Evolutionary conservation across 2,888 invertebrate genomes (phyloP).

Genomic region (Chalcis sispes): DNA sequence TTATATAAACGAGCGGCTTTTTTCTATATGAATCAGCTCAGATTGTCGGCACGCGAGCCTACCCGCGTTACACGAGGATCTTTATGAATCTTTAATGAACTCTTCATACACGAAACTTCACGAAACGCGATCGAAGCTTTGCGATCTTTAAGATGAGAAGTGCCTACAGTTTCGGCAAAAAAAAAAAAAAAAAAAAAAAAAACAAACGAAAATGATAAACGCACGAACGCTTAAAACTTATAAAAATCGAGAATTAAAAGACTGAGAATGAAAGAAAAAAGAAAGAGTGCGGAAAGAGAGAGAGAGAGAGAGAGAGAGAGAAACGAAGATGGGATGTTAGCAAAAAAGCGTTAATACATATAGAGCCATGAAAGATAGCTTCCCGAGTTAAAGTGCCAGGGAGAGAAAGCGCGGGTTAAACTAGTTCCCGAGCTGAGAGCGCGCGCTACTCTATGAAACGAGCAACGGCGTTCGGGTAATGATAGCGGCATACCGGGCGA

Average conservation of each 20-base stretch:
- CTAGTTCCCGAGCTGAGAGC: neutral
- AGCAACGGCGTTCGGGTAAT: conserved; percentile 47
- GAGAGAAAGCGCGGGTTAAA: conserved; percentile 15
- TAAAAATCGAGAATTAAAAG: neutral
- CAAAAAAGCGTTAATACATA: conserved; percentile 22
- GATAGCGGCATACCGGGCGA: conserved; percentile 11
- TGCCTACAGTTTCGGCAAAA: too few relatives aligned
- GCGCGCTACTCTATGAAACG: conserved; percentile 13
- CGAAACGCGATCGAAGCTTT: neutral
- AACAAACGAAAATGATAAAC: neutral
- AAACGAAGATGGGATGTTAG: conserved; percentile 31
- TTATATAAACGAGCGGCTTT: too few relatives aligned
- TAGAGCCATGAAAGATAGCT: conserved; percentile 12
- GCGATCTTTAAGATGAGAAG: too few relatives aligned
- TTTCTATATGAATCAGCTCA: too few relatives aligned
- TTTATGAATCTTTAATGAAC: conserved; percentile 20
- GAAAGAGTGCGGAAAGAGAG: conserved; percentile 29
- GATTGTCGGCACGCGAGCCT: too few relatives aligned
- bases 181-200: too few relatives aligned
- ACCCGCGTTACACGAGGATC: too few relatives aligned
- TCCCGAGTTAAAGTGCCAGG: conserved; percentile 10
- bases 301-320: conserved; percentile 17
- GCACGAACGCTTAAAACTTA: neutral
- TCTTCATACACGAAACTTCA: conserved; percentile 7
- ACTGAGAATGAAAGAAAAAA: neutral